Evolutionary conservation across 2,797 vertebrate species (phyloP).

Genomic region (Chelon auratus): DNA sequence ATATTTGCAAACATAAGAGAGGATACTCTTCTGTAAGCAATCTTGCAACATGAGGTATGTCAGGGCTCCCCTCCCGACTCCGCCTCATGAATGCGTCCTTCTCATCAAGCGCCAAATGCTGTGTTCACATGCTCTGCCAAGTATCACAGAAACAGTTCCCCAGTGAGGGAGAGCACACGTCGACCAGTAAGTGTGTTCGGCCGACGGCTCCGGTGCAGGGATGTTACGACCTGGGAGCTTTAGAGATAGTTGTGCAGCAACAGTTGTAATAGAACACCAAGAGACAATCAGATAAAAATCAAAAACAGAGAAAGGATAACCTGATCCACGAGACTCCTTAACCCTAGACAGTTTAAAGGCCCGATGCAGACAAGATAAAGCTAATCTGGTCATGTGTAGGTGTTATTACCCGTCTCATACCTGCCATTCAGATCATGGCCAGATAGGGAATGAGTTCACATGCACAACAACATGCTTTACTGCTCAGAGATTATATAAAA

Average conservation of each 20-base stretch:
- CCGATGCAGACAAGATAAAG: slow-evolving; percentile 26
- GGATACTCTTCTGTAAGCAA: slow-evolving; percentile 41
- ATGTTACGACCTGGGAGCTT: slow-evolving; percentile 31
- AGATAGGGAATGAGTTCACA: slow-evolving; percentile 27
- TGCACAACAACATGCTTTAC: not conserved
- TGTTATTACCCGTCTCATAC: slow-evolving; percentile 43
- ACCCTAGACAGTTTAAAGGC: slow-evolving; percentile 10
- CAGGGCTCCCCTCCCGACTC: slow-evolving; percentile 43
- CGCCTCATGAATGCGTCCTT: slow-evolving; percentile 70
- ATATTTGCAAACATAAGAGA: slow-evolving; percentile 60
- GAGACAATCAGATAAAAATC: slow-evolving; percentile 3
- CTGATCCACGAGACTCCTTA: not conserved
- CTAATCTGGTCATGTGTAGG: slow-evolving; percentile 42
- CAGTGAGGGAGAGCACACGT: slow-evolving; percentile 48
- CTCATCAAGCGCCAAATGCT: slow-evolving; percentile 69
- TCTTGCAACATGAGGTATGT: slow-evolving; percentile 49
- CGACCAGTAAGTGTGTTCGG: slow-evolving; percentile 26
- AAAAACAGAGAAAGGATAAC: too few relatives aligned
- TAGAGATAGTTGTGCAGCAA: slow-evolving; percentile 28
- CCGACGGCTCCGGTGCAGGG: slow-evolving; percentile 28
- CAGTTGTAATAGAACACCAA: not conserved
- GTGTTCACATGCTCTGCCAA: slow-evolving; percentile 69
- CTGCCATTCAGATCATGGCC: slow-evolving; percentile 39
- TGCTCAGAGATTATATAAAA: slow-evolving; percentile 2
- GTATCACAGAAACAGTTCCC: slow-evolving; percentile 60